Percentiles rank a stretch among this genome's conserved stretches.
Evolutionary conservation across 2,797 vertebrate species (phyloP).

Genomic region (Periophthalmus magnuspinnatus): DNA sequence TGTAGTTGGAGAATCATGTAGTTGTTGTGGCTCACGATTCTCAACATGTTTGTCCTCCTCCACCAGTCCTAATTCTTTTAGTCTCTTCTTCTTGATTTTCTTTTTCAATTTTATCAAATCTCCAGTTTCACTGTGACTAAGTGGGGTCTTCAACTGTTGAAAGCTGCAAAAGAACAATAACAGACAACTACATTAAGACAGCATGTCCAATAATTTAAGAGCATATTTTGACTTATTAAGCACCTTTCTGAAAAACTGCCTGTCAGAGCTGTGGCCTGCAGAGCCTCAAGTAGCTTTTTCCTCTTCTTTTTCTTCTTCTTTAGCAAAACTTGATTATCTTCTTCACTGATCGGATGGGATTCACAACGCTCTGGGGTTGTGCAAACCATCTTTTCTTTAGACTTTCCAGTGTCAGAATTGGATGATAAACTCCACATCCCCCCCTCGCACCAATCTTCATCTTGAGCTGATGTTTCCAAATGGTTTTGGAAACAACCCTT

Average conservation of each 20-base stretch:
- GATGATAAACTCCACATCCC: slow-evolving; percentile 70
- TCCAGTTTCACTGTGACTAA: slow-evolving; percentile 15
- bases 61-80: slow-evolving; percentile 53
- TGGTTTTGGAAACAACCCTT: slow-evolving; percentile 50
- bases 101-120: slow-evolving; percentile 49
- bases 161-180: slow-evolving; percentile 25
- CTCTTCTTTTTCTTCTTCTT: slow-evolving; percentile 68
- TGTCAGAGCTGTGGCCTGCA: slow-evolving; percentile 29
- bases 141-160: slow-evolving; percentile 24
- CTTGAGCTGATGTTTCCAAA: slow-evolving; percentile 54
- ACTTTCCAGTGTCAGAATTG: slow-evolving; percentile 20
- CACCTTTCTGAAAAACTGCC: slow-evolving; percentile 59
- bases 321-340: slow-evolving; percentile 16
- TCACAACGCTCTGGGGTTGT: background rate
- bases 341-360: slow-evolving; percentile 13
- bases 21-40: slow-evolving; percentile 26
- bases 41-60: slow-evolving; percentile 54
- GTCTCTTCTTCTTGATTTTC: slow-evolving; percentile 67
- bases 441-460: slow-evolving; percentile 79
- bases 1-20: slow-evolving; percentile 30
- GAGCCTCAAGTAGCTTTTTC: slow-evolving; percentile 41
- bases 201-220: background rate
- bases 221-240: background rate
- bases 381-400: slow-evolving; percentile 1
- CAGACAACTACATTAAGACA: background rate